A percentile compares a stretch with the other conserved stretches of the same genome.
These are phyloP conservation scores for Oxygymnocypris stewartii DNA, from an alignment of 2,113 vertebrate species.

Conservation along the genomic window DNA sequence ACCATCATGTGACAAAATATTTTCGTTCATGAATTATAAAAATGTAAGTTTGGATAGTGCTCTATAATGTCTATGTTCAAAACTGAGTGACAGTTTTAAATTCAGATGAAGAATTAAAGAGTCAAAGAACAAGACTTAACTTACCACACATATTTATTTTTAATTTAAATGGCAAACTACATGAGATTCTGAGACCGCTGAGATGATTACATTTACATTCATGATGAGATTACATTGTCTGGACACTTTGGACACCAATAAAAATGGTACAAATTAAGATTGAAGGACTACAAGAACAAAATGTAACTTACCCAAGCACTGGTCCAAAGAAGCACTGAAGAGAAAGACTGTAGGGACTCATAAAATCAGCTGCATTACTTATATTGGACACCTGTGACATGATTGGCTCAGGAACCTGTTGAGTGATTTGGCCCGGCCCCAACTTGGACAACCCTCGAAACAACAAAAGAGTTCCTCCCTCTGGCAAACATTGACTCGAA, in stretches of 20 bases:
- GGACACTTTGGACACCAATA: too few species aligned
- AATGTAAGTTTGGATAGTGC: too few species aligned
- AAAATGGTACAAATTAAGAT: background rate
- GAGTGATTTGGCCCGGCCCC: slow-evolving; percentile 15
- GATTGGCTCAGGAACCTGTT: slow-evolving; percentile 40
- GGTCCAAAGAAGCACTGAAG: background rate
- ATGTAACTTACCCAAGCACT: background rate
- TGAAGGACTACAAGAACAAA: background rate
- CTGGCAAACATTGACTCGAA: background rate
- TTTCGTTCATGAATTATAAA: too few species aligned
- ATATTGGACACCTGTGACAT: slow-evolving; percentile 12
- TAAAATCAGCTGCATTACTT: background rate
- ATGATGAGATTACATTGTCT: too few species aligned
- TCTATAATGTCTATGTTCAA: too few species aligned
- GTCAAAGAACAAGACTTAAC: background rate
- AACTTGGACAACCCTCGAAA: slow-evolving; percentile 2
- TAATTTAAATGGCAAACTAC: too few species aligned
- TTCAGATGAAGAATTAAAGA: background rate
- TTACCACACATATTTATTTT: too few species aligned
- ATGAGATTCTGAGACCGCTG: too few species aligned
- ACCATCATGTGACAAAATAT: too few species aligned
- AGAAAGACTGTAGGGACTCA: background rate
- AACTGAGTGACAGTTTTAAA: too few species aligned
- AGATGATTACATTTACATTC: too few species aligned
- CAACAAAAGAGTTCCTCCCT: slow-evolving; percentile 6